Conservation (phyloP, 2,888 invertebrate genomes). For the Caenorhabditis imperialis region DNA sequence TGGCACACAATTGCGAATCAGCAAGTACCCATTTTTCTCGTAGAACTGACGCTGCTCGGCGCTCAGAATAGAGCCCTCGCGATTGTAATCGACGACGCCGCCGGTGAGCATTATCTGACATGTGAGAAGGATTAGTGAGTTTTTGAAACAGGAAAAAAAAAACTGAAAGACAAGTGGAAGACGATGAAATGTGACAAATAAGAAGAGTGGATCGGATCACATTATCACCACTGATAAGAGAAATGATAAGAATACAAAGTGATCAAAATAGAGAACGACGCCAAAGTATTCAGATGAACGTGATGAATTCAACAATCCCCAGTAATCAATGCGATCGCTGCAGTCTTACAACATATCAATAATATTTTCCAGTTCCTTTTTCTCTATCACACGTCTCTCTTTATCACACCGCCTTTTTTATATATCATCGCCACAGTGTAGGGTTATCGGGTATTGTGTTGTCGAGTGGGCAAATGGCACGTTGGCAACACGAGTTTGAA, state of each 20-base stretch:
- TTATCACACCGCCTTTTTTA: not conserved
- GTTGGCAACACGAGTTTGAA: too few species aligned
- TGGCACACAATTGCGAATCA: constrained; percentile 84
- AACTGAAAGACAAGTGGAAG: too few species aligned
- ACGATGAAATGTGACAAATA: too few species aligned
- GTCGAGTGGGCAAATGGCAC: too few species aligned
- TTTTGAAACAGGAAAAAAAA: not conserved
- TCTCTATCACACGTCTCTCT: not conserved
- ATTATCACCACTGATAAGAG: not conserved
- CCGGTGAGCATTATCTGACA: constrained; percentile 28
- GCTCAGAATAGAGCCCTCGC: constrained; percentile 38
- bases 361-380: not conserved
- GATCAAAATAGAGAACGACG: constrained; percentile 32
- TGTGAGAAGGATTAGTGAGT: not conserved
- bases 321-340: constrained; percentile 2
- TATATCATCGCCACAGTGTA: constrained; percentile 1
- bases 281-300: not conserved
- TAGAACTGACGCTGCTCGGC: constrained; percentile 82
- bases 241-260: constrained; percentile 10
- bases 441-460: not conserved
- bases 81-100: constrained; percentile 40
- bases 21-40: constrained; percentile 87
- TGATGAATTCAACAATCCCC: constrained; percentile 9
- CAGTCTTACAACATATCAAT: constrained; percentile 7
- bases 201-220: too few species aligned